Percentiles rank a stretch among this genome's conserved stretches.
phyloP scores from a whole-genome alignment of 2,888 invertebrate species.

The Pristionchus maxplancki region DNA sequence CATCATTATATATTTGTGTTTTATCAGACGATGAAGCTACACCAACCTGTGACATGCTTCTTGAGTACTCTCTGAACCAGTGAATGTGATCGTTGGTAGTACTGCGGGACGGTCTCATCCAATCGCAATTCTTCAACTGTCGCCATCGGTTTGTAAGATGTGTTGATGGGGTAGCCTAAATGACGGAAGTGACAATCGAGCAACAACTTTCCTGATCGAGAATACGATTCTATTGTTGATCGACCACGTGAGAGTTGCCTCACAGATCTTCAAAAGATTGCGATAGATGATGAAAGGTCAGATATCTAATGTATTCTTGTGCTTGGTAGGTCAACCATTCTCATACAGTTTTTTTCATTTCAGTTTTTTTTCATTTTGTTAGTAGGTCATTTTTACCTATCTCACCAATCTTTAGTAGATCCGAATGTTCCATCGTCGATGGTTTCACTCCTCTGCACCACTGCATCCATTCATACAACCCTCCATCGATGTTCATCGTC shows the following conservation, averaged over 20 bases:
- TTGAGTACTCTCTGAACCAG: constrained; percentile 83
- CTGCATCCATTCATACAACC: constrained; percentile 92
- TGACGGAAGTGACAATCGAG: constrained; percentile 51
- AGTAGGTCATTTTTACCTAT: too few relatives aligned
- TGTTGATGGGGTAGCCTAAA: constrained; percentile 83
- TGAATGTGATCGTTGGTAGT: constrained; percentile 83
- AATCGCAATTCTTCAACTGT: constrained; percentile 77
- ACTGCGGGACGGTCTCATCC: constrained; percentile 84
- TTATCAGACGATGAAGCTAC: too few relatives aligned
- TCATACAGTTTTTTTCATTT: too few relatives aligned
- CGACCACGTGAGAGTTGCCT: not conserved
- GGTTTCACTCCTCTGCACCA: constrained; percentile 90
- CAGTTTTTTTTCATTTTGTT: too few relatives aligned
- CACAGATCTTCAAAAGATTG: not conserved
- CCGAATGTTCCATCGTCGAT: constrained; percentile 85
- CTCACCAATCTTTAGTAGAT: constrained; percentile 71
- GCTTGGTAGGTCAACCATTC: too few relatives aligned
- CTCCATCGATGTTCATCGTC: constrained; percentile 89
- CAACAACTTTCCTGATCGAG: not conserved
- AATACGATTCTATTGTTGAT: not conserved
- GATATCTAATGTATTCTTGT: not conserved
- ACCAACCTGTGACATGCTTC: constrained; percentile 77
- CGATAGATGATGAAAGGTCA: not conserved
- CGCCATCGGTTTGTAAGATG: constrained; percentile 84
- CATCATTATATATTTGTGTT: too few relatives aligned